Base-by-base conservation (phyloP, 2,888 invertebrate genomes). In the Hypomecis punctinalis region DNA sequence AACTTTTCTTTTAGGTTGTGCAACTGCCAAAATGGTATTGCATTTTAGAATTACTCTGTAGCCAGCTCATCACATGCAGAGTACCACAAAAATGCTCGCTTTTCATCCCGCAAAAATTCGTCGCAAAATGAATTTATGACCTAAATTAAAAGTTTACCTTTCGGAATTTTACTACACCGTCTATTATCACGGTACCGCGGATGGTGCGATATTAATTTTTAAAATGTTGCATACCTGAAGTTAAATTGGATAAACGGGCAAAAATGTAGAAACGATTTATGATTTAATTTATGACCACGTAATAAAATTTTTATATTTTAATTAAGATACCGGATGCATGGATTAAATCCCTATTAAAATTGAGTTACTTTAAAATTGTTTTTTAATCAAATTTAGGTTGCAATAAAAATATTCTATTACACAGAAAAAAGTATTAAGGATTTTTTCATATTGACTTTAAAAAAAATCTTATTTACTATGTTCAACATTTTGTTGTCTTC, bases 61-160 rank as follows among this genome's bases (percentile, higher is more conserved):
- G 46, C 47, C 6, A 37, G 13, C 5, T 40, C 33, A 40, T 23
- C 10, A 11, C 10, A 33, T n/a, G 42, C n/a, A 45, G 11, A 37
- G 13, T 39, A n/a, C 10, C 7, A 7, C 6, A 33, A 53, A 53
- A 23, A 53, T 6, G 13, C 40, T 40, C 23, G 23, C 23, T 53
- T 53, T 52, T 23, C 48, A 33, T 57, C 33, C 8, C 51, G 33
- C 59, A 43, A 63, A 66, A 66, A 46, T 43, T 53, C 8, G 36
- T 23, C 54, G 43, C 40, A 48, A 49, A 67, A 63, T 61, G 42
- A 66, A 71, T 71, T 65, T 49, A 67, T 65, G 60, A 42, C 47
- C 45, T 51, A 56, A 71, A 71, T 71, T 68, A 69, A 69, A 71
- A 67, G 47, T 54, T 62, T 11, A 13, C 54, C 52, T 49, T 55